phyloP scores from a whole-genome alignment of 2,797 vertebrate genomes.

The Danio tinwini region DNA sequence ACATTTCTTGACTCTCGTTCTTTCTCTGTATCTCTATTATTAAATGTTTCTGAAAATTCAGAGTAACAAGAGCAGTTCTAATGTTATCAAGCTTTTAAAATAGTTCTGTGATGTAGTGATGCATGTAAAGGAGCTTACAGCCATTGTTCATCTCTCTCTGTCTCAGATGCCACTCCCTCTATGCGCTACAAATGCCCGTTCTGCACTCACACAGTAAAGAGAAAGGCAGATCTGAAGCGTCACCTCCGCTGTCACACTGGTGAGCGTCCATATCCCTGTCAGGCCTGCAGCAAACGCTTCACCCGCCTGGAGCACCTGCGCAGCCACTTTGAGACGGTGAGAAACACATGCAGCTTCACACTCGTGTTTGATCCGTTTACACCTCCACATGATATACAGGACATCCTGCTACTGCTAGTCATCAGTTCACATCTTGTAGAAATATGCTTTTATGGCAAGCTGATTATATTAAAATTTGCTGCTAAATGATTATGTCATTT shows the following conservation, averaged over 20 bases:
- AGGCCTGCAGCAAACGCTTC: slow-evolving; percentile 96
- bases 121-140: background rate
- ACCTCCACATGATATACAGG: background rate
- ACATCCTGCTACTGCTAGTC: background rate
- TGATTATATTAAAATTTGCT: too few relatives aligned
- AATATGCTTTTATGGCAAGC: too few relatives aligned
- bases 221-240: slow-evolving; percentile 96
- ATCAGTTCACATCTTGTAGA: background rate
- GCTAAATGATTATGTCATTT: too few relatives aligned
- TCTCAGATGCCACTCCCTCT: slow-evolving; percentile 86
- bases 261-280: slow-evolving; percentile 94
- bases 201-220: slow-evolving; percentile 96
- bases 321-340: slow-evolving; percentile 95
- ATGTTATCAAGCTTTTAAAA: background rate
- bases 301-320: slow-evolving; percentile 95
- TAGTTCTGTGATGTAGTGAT: slow-evolving; percentile 1
- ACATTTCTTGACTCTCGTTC: background rate
- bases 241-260: slow-evolving; percentile 96
- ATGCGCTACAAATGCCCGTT: slow-evolving; percentile 98
- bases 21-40: background rate
- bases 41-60: background rate
- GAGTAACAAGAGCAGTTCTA: background rate
- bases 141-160: slow-evolving; percentile 47
- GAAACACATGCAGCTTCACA: slow-evolving; percentile 12
- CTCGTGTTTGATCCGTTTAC: background rate